Evolutionary conservation across 2,797 vertebrate species (phyloP), one percentile per base, ranked within the genome.

Genomic region (Crypturellus tataupa): DNA sequence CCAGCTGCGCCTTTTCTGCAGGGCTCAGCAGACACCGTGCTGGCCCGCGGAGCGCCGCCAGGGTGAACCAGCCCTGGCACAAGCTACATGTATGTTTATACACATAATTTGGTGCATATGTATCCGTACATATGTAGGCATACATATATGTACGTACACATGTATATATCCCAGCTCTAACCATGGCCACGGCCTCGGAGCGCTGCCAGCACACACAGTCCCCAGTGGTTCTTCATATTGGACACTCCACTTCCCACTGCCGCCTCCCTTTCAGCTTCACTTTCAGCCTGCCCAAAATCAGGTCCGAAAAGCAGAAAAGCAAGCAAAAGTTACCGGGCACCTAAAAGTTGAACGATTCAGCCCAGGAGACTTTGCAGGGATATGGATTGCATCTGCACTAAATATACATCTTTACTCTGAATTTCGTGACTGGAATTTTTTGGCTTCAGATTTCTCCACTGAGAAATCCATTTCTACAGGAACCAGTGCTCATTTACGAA

Each of bases 301-400:
- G 33, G 35, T 1, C 0, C 0, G 12, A 49, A 37, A 89, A 67
- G 10, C 2, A 67, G 29, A 67, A 70, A 77, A 39, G 0, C 0
- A 5, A 65, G 11, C 10, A 69, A 47, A 85, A 53, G 6, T 58
- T 62, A 25, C 23, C 35, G 44, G 39, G 47, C 17, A 5, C 0
- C 0, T 44, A 51, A 19, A 71, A 60, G 51, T 44, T 44, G 15
- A 29, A 78, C 49, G 56, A 37, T 16, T 69, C 7, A 47, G 40
- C 53, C 20, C 13, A 40, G 44, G 33, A 42, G 13, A 12, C 72
- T 67, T 82, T 55, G 39, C 2, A 2, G 47, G 21, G 2, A 19
- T 60, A 12, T 80, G 76, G 37, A 64, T 85, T 56, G 42, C 14
- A 20, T 19, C 56, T 89, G 56, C 70, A 35, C 25, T 94, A 73